Evolutionary conservation across 1,140 invertebrate genomes (phyloP), one percentile per base, ranked within the genome.

Genomic region (Philopotamus ludificatus): DNA sequence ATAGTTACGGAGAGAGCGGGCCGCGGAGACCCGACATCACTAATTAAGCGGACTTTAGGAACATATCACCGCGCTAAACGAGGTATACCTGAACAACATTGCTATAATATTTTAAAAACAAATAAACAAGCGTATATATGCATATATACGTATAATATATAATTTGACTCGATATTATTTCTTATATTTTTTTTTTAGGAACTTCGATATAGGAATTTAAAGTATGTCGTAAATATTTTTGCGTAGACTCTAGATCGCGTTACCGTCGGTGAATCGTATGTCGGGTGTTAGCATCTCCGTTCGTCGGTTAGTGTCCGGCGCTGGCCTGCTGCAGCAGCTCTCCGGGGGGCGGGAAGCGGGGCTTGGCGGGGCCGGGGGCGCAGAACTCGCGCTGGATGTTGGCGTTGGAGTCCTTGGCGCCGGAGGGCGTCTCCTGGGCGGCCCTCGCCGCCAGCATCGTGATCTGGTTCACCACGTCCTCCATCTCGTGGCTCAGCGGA

Each of bases 401-500:
- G 44, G 81, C 79, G 73, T 81, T 82, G 39, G 79, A 74, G 58
- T 81, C 78, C 65, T 78, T 77, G 9, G 73, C 72, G 9, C 75
- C 67, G 3, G 71, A 70, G 3, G 75, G 71, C 15, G 80, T 63
- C 63, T 84, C 82, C 71, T 84, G 82, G 21, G 83, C 83, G 2
- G 88, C 87, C 59, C 87, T 81, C 1, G 88, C 87, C 1, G 89
- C 89, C 70, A 92, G 76, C 25, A 90, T 79, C 22, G 89, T 90
- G 65, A 92, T 90, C 77, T 91, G 89, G 74, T 91, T 91, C 23
- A 91, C 89, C 50, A 91, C 89, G 74, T 90, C 88, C 74, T 90
- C 89, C 88, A 91, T 91, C 74, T 90, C 87, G 76, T 89, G 86
- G 39, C 84, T 85, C 1, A 91, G 80, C n/a, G 82, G 86, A 63